phyloP scores from a whole-genome alignment of 92 coral and sea anemone species.

The Blastomussa wellsi region DNA sequence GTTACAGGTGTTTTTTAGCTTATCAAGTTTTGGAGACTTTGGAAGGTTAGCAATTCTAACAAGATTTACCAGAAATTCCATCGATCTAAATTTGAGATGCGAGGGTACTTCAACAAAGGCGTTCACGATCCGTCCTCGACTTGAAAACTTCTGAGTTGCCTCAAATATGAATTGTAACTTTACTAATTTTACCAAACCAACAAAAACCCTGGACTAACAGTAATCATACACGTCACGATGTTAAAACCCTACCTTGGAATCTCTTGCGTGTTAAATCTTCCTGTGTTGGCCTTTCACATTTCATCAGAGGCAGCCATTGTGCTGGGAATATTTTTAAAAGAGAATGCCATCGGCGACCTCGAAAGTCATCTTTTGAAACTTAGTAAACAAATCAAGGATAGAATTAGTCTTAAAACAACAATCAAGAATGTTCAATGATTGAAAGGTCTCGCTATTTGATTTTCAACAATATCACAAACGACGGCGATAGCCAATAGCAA shows the following conservation, averaged over 20 bases:
- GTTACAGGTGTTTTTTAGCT: conserved; percentile 8
- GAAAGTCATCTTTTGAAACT: conserved; percentile 5
- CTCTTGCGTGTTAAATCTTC: neutral
- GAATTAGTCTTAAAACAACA: conserved; percentile 22
- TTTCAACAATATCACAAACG: neutral
- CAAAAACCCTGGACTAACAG: too few species aligned
- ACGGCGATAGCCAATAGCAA: neutral
- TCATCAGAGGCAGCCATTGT: neutral
- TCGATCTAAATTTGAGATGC: neutral
- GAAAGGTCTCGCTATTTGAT: conserved; percentile 14
- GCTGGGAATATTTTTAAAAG: neutral
- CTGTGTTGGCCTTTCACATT: neutral
- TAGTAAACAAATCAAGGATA: conserved; percentile 25
- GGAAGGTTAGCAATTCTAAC: neutral
- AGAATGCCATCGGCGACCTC: neutral
- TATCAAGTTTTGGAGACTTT: neutral
- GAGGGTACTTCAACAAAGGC: neutral
- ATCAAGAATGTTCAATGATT: conserved; percentile 1
- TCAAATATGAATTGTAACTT: neutral
- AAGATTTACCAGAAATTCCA: conserved; percentile 2
- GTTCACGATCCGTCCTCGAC: neutral
- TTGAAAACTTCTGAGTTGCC: neutral
- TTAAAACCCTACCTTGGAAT: conserved; percentile 4
- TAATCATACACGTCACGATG: neutral
- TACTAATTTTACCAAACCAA: neutral